These are phyloP conservation scores for Acanthurus tractus DNA, from an alignment of 2,797 vertebrate species.

Conservation along the genomic window DNA sequence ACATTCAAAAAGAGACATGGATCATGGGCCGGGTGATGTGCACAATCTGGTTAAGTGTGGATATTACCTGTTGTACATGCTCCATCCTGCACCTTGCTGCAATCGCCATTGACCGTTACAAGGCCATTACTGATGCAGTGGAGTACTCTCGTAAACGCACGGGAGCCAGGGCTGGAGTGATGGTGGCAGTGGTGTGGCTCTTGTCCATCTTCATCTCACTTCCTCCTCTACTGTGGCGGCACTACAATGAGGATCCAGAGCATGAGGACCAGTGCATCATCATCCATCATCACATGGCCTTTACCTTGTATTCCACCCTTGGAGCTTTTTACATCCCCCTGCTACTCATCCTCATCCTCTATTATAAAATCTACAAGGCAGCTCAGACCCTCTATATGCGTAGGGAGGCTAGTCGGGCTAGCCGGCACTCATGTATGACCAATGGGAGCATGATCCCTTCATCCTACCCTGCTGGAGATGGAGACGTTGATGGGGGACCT, in stretches of 20 bases:
- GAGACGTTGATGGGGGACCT: constrained; percentile 81
- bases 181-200: constrained; percentile 95
- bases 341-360: constrained; percentile 95
- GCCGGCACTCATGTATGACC: constrained; percentile 88
- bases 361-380: constrained; percentile 97
- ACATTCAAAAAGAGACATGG: constrained; percentile 95
- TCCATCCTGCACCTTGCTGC: constrained; percentile 96
- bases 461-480: constrained; percentile 76
- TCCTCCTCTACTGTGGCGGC: constrained; percentile 94
- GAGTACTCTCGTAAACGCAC: constrained; percentile 96
- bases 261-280: constrained; percentile 93
- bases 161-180: constrained; percentile 90
- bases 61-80: constrained; percentile 96
- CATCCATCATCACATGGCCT: constrained; percentile 93
- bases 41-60: constrained; percentile 95
- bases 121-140: constrained; percentile 96
- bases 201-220: constrained; percentile 95
- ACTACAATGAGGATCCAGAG: constrained; percentile 84
- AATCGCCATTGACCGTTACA: constrained; percentile 95
- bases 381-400: constrained; percentile 95
- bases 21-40: constrained; percentile 95
- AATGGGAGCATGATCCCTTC: constrained; percentile 93
- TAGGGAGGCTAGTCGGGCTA: constrained; percentile 90
- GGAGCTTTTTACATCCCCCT: constrained; percentile 98
- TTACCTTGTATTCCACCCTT: constrained; percentile 94